Evolutionary conservation across 30 jellyfish, hydroid and myxozoan species (phyloP), one percentile per base, ranked within the genome.

Genomic region (Catostylus mosaicus): DNA sequence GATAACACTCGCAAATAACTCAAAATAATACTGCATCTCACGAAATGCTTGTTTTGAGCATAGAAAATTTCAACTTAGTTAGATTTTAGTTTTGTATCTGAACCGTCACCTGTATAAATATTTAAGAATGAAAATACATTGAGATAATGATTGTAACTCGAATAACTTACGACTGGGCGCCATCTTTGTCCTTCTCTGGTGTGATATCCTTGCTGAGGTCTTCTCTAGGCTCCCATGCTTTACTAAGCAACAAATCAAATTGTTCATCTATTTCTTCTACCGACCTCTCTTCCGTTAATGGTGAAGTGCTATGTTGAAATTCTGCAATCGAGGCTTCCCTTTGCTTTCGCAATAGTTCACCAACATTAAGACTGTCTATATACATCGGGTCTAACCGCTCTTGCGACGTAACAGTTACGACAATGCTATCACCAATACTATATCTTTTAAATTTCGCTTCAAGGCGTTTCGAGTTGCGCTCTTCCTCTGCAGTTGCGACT

Each of bases 391-490:
- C 92, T 48, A 82, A 43, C 46, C 92, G 76, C 66, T 82, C 92
- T 70, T 82, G 92, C 23, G 92, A 82, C 80, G 92, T 82, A 82
- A 82, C 92, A 50, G 92, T 82, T 12, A 82, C 92, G 66, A 82
- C 40, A 9, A 82, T 82, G 57, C 92, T 82, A 26, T 70, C 86
- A 61, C 59, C 86, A 0, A 74, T 54, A 37, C 92, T 82, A 24
- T 64, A 46, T 56, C 92, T 71, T 34, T 70, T 82, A 12, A 50
- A 30, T 31, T 50, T 22, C 37, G 57, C 74, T 34, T 71, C 80
- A 9, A 67, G 77, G 3, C 43, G 32, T 81, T 31, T 36, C 73
- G 84, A 81, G 4, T 36, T 30, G 45, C 75, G 69, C 32, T 80
- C 90, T 59, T 77, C 88, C 88, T 77, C 88, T 19, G 78, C 88